Conservation (phyloP, 2,888 invertebrate genomes). For the Himalopsyche tibetana region DNA sequence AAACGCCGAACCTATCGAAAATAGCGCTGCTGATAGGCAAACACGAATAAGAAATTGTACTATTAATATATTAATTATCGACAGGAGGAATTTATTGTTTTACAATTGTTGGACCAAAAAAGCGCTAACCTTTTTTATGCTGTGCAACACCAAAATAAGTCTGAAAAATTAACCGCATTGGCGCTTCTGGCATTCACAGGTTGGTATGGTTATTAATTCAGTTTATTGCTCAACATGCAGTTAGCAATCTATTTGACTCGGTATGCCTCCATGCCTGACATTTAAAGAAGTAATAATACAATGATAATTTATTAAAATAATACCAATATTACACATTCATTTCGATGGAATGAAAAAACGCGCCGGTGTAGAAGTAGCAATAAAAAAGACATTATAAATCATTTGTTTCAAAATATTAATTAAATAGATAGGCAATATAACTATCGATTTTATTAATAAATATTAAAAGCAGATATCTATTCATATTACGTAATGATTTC, state of each 20-base stretch:
- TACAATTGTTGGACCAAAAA: too few species aligned
- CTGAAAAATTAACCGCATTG: background rate
- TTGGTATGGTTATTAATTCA: background rate
- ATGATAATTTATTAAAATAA: background rate
- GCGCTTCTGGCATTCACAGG: background rate
- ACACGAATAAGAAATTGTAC: too few species aligned
- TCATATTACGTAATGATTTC: too few species aligned
- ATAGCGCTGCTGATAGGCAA: too few species aligned
- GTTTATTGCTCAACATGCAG: background rate
- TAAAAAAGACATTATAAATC: background rate
- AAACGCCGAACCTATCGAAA: too few species aligned
- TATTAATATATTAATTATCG: too few species aligned
- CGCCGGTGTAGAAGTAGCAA: background rate
- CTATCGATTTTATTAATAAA: too few species aligned
- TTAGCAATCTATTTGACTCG: background rate
- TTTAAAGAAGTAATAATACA: background rate
- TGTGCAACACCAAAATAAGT: too few species aligned
- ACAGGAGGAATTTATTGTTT: too few species aligned
- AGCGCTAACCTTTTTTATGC: too few species aligned
- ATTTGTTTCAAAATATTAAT: background rate
- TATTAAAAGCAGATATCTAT: too few species aligned
- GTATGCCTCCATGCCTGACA: background rate
- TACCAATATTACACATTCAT: background rate
- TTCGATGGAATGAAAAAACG: constrained; percentile 3
- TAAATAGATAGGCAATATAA: background rate